A percentile compares a stretch with the other conserved stretches of the same genome.
These are phyloP conservation scores for Melipona quadrifasciata DNA, from an alignment of 1,140 invertebrate genomes.

Conservation along the genomic window DNA sequence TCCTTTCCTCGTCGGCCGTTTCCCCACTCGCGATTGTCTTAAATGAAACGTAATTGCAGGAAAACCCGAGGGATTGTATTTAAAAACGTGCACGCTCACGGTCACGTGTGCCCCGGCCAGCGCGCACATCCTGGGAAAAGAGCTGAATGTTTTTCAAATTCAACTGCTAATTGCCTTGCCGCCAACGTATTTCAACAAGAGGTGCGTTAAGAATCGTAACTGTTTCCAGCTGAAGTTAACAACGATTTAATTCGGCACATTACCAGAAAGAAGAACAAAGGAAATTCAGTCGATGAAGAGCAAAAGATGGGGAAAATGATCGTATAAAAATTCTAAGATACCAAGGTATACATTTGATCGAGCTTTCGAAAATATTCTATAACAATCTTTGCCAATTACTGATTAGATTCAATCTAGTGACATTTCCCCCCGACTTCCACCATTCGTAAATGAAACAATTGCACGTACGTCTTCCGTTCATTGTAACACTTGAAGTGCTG, in stretches of 20 bases:
- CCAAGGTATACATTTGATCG: background rate
- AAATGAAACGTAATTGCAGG: constrained; percentile 38
- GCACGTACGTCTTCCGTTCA: too few species aligned
- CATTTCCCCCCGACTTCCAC: background rate
- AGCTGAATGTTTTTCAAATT: background rate
- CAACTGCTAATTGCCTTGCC: background rate
- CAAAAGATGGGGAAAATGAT: background rate
- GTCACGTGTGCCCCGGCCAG: background rate
- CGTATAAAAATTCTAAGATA: background rate
- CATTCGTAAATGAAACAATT: too few species aligned
- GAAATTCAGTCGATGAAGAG: background rate
- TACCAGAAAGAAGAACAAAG: too few species aligned
- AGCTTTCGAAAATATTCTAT: background rate
- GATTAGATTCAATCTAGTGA: background rate
- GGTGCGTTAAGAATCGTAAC: background rate
- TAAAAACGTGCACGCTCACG: constrained; percentile 22
- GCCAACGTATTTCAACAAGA: background rate
- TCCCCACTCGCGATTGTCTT: background rate
- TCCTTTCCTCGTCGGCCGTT: background rate
- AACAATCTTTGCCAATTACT: background rate
- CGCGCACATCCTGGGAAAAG: constrained; percentile 13
- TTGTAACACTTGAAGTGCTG: too few species aligned
- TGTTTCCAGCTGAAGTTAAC: background rate
- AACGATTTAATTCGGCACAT: background rate
- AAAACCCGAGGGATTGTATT: constrained; percentile 16